These are phyloP conservation scores for Melanotaenia pygmaea DNA, from an alignment of 2,797 vertebrate genomes.

Conservation along the genomic window DNA sequence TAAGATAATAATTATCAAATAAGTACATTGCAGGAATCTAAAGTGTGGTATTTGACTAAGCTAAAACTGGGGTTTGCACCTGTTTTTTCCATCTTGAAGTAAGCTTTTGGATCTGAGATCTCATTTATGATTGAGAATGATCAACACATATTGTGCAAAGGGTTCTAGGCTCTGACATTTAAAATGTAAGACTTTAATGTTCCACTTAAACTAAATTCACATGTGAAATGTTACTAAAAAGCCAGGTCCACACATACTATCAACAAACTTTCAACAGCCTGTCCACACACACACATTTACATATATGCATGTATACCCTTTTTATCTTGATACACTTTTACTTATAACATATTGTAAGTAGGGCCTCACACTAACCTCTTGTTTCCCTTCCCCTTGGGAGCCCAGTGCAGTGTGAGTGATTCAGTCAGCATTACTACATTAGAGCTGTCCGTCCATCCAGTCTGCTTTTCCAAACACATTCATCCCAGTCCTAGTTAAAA, in stretches of 20 bases:
- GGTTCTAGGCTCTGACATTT: background rate
- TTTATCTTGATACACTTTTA: constrained; percentile 37
- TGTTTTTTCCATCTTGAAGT: constrained; percentile 4
- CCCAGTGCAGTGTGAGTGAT: constrained; percentile 68
- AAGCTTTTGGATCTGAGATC: background rate
- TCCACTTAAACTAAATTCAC: background rate
- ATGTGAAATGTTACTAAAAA: background rate
- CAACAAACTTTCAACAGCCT: background rate
- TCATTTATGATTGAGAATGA: background rate
- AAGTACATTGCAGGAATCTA: constrained; percentile 11
- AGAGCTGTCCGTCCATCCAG: constrained; percentile 78
- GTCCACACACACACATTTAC: too few species aligned
- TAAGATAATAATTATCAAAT: constrained; percentile 9
- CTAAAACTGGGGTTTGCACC: background rate
- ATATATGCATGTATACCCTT: constrained; percentile 3
- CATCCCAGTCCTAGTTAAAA: constrained; percentile 80
- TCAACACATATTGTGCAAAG: background rate
- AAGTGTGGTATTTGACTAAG: constrained; percentile 19
- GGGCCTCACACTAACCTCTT: constrained; percentile 49
- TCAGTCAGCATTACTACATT: constrained; percentile 76
- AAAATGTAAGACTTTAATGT: background rate
- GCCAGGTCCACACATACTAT: background rate
- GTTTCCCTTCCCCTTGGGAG: constrained; percentile 57
- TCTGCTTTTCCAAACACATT: constrained; percentile 79
- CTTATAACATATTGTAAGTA: constrained; percentile 57